Base-by-base conservation (phyloP, 2,888 invertebrate species). In the Athrips mouffetella region DNA sequence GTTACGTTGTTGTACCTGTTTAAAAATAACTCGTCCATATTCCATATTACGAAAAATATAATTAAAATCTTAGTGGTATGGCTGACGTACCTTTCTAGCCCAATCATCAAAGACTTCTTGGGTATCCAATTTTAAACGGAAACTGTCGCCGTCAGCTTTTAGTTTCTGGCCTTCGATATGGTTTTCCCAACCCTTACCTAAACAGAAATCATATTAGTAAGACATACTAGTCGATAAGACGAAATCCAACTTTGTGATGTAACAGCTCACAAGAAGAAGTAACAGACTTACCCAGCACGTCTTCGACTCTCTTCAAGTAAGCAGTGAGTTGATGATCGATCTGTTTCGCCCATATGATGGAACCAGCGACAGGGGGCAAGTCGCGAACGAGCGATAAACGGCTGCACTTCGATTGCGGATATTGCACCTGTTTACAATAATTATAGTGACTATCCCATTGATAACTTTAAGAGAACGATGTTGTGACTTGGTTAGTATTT, bases 21-120 rank as follows among this genome's bases (percentile, higher is more conserved):
- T 39, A 44, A 11, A 21, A 53, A 51, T 48, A 42, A 18, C 48
- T n/a, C n/a, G n/a, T n/a, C n/a, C n/a, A 15, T 29, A 6, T 13
- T 5, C 33, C n/a, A n/a, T n/a, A n/a, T n/a, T n/a, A n/a, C n/a
- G n/a, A n/a, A n/a, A n/a, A n/a, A 8, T 27, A 4, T 27, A 27
- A 10, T 27, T 30, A 11, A 30, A 30, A 30, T 11, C 11, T 2
- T 15, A 7, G 3, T 31, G 31, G 7, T 5, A 35, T 7, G 2
- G 33, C 13, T 10, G 20, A 10, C 27, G 55, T 71, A 89, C 93
- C 84, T 95, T 96, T 30, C 96, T 91, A 30, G 97, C 95, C 99
- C 99, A 99, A 67, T 99, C 98, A 69, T 99, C 98, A 75, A 99
- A 99, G 41, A 99, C 96, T 75, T 98, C 97, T 69, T 96, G 96